These are phyloP conservation scores for Acanthornis magna DNA, from an alignment of 2,797 vertebrate genomes.

Conservation along the genomic window DNA sequence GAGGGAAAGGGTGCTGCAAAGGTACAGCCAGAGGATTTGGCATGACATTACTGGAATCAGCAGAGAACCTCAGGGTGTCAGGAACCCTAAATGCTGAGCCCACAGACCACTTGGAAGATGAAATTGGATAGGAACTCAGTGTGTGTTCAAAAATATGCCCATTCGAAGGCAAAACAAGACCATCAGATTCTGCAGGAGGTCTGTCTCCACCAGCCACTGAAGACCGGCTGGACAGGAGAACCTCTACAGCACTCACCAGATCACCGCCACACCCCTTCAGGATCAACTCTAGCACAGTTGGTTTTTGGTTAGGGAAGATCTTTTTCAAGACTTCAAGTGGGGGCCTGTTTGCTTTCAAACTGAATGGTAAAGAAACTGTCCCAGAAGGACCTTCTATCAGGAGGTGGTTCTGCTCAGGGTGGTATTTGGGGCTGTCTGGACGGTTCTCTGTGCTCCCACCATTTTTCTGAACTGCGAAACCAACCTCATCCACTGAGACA, in stretches of 20 bases:
- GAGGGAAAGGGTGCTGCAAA: slow-evolving; percentile 91
- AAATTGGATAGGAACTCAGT: slow-evolving; percentile 87
- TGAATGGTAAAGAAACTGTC: slow-evolving; percentile 89
- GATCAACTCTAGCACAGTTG: slow-evolving; percentile 92
- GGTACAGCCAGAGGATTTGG: slow-evolving; percentile 84
- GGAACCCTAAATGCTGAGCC: slow-evolving; percentile 96
- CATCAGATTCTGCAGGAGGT: slow-evolving; percentile 77
- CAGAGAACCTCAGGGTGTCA: slow-evolving; percentile 87
- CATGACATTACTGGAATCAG: slow-evolving; percentile 82
- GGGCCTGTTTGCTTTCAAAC: slow-evolving; percentile 89
- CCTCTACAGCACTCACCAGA: slow-evolving; percentile 93
- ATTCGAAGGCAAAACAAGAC: slow-evolving; percentile 84
- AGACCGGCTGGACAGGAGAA: slow-evolving; percentile 91
- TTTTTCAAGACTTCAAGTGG: slow-evolving; percentile 94
- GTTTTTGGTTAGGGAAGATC: slow-evolving; percentile 95
- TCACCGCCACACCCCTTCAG: slow-evolving; percentile 93
- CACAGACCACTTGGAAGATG: slow-evolving; percentile 95
- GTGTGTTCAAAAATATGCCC: slow-evolving; percentile 92
- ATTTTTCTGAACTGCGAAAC: slow-evolving; percentile 80
- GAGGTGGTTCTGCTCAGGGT: slow-evolving; percentile 83
- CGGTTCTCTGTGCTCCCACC: slow-evolving; percentile 76
- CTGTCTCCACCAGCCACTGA: slow-evolving; percentile 73
- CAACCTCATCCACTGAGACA: slow-evolving; percentile 83
- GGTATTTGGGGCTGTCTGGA: slow-evolving; percentile 82
- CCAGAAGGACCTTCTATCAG: slow-evolving; percentile 89